Evolutionary conservation across 2,797 vertebrate species (phyloP), one percentile per base, ranked within the genome.

Genomic region (Holocentrus rufus): DNA sequence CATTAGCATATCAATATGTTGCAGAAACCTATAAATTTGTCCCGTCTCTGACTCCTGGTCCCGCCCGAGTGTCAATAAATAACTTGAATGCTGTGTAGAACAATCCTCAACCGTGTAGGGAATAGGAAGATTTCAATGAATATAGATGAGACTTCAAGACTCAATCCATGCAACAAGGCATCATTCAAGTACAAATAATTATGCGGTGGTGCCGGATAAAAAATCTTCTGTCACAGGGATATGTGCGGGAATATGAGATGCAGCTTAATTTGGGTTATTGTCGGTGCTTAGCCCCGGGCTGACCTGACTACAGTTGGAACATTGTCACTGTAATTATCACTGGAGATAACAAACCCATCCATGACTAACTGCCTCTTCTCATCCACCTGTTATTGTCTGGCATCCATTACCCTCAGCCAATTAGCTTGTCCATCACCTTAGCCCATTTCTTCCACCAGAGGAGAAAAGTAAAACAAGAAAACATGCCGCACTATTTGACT

Each of bases 251-350:
- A 67, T 81, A 79, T 86, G 52, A 80, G 73, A 84, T 72, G 71
- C 69, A 67, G 79, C 77, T 75, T 87, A 14, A 50, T 56, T 69
- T 46, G 68, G 83, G 31, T 64, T 63, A 30, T n/a, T 53, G 63
- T 60, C 59, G 47, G 22, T 71, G 64, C 89, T 57, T 86, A 89
- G 85, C 87, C 79, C 69, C 6, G 39, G 80, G 80, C 81, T 84
- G 85, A 87, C 87, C 83, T 75, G 81, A 89, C 83, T 65, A 83
- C 73, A 83, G 80, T 71, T 82, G 85, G 70, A 89, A 86, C 82
- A 81, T 72, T 87, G 88, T 87, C 75, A 74, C 68, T 59, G 67
- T 89, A 89, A 91, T 91, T 90, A 92, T 87, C 83, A 79, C 15
- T 74, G 75, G 58, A 54, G 69, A 81, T 77, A 89, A 89, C 78